A percentile compares a stretch with the other conserved stretches of the same genome.
phyloP scores from a whole-genome alignment of 2,797 vertebrate genomes.

The Hipposideros larvatus region DNA sequence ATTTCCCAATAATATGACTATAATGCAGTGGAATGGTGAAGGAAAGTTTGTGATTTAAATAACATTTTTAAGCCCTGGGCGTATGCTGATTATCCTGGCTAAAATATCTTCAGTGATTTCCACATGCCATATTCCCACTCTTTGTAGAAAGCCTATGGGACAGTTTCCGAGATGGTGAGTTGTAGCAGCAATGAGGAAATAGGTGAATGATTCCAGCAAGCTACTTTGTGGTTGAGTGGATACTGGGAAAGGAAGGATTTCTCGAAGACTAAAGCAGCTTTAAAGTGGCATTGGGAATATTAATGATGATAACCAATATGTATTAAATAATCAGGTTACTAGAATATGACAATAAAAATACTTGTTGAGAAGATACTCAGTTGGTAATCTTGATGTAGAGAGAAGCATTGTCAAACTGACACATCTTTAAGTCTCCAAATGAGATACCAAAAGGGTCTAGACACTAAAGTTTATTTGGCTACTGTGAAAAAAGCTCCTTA shows the following conservation, averaged over 20 bases:
- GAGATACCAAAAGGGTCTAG: background rate
- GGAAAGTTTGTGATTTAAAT: conserved; percentile 4
- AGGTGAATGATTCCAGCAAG: background rate
- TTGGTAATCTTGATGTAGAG: background rate
- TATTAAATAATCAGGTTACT: background rate
- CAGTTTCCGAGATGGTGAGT: background rate
- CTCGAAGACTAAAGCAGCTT: background rate
- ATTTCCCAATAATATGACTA: background rate
- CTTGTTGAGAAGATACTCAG: background rate
- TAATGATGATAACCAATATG: background rate
- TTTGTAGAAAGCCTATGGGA: background rate
- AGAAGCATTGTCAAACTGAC: background rate
- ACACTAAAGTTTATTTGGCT: background rate
- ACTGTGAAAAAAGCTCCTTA: background rate
- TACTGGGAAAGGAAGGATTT: background rate
- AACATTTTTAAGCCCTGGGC: background rate
- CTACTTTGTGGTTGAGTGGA: background rate
- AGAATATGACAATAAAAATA: background rate
- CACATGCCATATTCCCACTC: background rate
- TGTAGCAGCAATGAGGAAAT: background rate
- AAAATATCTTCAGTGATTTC: background rate
- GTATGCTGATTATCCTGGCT: conserved; percentile 9
- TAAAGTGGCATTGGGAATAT: background rate
- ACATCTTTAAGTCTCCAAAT: background rate
- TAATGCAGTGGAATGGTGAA: background rate